phyloP scores from a whole-genome alignment of 2,113 vertebrate species.

The human region GRCh38 chr12:114089501-114090000 shows the following conservation, averaged over 20 bases:
- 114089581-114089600: neutral
- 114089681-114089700: neutral
- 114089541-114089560: neutral
- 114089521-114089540: too few species aligned
- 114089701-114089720: neutral
- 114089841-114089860: neutral
- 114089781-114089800: neutral
- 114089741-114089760: too few species aligned
- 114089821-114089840: neutral
- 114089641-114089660: neutral
- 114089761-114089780: neutral
- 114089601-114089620: neutral
- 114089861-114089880: neutral
- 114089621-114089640: neutral
- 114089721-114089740: neutral
- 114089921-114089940: neutral
- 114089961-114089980: accelerated
- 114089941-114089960: neutral
- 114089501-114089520: too few species aligned
- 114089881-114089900: neutral
- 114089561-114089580: neutral
- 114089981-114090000: too few species aligned
- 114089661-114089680: neutral
- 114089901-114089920: neutral
- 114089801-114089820: neutral